Base-by-base conservation (phyloP, 1,140 invertebrate genomes). In the Tribolium castaneum region DNA sequence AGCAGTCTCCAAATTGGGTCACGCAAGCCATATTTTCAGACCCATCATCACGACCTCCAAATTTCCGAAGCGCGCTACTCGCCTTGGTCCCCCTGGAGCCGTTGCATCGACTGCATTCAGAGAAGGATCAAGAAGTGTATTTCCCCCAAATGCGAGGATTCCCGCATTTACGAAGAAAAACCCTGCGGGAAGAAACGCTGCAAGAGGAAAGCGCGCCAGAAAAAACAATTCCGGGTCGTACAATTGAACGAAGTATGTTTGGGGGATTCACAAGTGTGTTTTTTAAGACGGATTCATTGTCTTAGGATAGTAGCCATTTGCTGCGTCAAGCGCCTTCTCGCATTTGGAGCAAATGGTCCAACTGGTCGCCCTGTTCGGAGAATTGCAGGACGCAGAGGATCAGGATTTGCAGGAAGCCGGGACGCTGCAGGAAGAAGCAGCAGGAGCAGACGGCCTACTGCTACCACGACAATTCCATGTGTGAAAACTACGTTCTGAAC, bases 381-480 rank as follows among this genome's bases (percentile, higher is more conserved):
- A 85, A 87, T 30, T 89, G 89, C 80, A 86, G 85, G 7, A 88
- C 88, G 0, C 74, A 86, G 3, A 80, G 88, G 52, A 86, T 86
- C 19, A 88, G 95, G 84, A 90, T 91, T 84, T 97, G 96, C 84
- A 92, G 90, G 81, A 92, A 92, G 82, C 90, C 90, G 9, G 89
- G 91, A 10, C 88, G 94, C 76, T 98, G 96, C 72, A 80, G 84
- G 91, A 85, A 85, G 92, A 93, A 83, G 90, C 94, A 52, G 90
- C 96, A 78, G 90, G 92, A 78, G 92, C 81, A 98, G 86, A 93
- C 92, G 2, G 94, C 95, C 4, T 95, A 94, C 81, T 98, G 96
- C 83, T 96, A 95, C 84, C 89, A 92, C 1, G 92, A 94, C 82
- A 93, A 92, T 50, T 94, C 93, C 75, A 92, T 91, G 78, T 96